phyloP scores from a whole-genome alignment of 2,797 vertebrate genomes.

The Phrynocephalus guinanensis region DNA sequence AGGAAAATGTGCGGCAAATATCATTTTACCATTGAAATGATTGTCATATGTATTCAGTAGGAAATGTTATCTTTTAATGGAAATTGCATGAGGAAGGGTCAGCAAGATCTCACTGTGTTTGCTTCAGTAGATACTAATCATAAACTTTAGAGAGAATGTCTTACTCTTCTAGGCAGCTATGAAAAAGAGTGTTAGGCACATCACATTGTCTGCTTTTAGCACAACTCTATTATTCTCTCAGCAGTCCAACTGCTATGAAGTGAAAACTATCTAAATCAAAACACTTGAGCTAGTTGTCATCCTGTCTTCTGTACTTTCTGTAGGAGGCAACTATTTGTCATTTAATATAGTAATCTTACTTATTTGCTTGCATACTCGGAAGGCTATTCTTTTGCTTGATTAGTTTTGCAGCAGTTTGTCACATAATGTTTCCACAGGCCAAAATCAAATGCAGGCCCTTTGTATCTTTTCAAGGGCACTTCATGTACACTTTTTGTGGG shows the following conservation, averaged over 20 bases:
- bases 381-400: background rate
- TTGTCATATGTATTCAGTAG: conserved; percentile 33
- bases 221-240: conserved; percentile 19
- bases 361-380: background rate
- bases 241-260: conserved; percentile 31
- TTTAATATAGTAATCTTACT: conserved; percentile 5
- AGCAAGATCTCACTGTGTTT: conserved; percentile 35
- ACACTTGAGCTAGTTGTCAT: conserved; percentile 14
- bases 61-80: conserved; percentile 44
- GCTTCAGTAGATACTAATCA: conserved; percentile 50
- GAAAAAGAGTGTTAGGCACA: conserved; percentile 48
- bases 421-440: background rate
- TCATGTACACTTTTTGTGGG: background rate
- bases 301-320: conserved; percentile 29
- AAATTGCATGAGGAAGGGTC: conserved; percentile 10
- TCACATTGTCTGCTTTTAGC: conserved; percentile 25
- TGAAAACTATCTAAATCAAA: conserved; percentile 34
- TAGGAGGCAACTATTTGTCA: conserved; percentile 20
- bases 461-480: background rate
- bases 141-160: conserved; percentile 52
- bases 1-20: conserved; percentile 63
- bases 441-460: background rate
- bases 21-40: conserved; percentile 38
- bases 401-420: background rate
- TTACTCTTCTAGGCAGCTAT: conserved; percentile 20